Evolutionary conservation across 1,140 invertebrate genomes (phyloP), one percentile per base, ranked within the genome.

Genomic region (Plodia interpunctella): DNA sequence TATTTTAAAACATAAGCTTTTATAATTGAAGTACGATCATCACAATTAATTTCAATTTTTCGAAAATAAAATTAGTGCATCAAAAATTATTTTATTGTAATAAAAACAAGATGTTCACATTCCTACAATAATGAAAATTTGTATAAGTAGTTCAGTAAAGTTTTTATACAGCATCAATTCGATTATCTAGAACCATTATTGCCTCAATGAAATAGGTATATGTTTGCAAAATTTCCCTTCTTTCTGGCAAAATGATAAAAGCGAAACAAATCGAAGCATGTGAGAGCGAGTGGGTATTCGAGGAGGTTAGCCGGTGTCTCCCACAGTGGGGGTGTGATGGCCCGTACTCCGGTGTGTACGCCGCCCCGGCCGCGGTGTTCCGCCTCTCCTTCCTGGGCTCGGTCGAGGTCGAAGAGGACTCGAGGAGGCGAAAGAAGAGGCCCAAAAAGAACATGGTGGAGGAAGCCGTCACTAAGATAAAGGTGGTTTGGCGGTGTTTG

Each of bases 391-490:
- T 95, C 92, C 93, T 96, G 71, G 95, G 95, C 86, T 96, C 95
- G 70, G 94, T 96, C 87, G 95, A 96, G 90, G 94, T 96, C 76
- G 94, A 95, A 80, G 95, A 96, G 91, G 94, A 94, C 85, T 93
- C 93, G 82, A 90, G 93, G 61, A 92, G 93, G 67, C 88, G 93
- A 66, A 92, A 94, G 80, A 94, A 94, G 88, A 91, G 95, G 73
- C 93, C 94, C 90, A 96, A 96, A 93, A 96, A 96, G 92, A 93
- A 94, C 91, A 96, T 96, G 94, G 98, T 98, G 70, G 97, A 98
- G 91, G 97, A 99, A 90, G 97, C 98, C 76, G 97, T 99, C 77
- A 95, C 95, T 77, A 96, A 97, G 91, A 97, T 99, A 76, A 98
- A 99, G 96, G 97, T 98, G 92, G 75, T 76, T 74, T 76, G 68